Base-by-base conservation (phyloP, 64 coral and sea anemone genomes). In the Anthopleura sola region DNA sequence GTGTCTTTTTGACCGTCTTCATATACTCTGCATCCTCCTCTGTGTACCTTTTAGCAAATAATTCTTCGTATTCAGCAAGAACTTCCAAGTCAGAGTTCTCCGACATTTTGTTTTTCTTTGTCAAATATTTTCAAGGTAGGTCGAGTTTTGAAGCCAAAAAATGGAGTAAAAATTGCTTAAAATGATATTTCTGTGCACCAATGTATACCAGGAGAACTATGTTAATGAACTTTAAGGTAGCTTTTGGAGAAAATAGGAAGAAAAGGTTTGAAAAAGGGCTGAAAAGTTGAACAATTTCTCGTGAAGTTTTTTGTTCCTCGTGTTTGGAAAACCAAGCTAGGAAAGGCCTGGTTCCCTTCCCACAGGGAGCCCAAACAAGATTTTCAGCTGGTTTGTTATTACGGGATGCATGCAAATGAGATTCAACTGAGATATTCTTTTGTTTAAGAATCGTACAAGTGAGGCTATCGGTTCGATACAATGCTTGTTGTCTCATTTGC, bases 41-140 rank as follows among this genome's bases (percentile, higher is more conserved):
- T 31, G 95, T 91, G 49, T 91, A 98, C 19, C 95, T 92, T 18
- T 98, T 93, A 0, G 95, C 76, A 86, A 98, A 98, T 53, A 98
- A 83, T 66, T 93, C 89, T 40, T 98, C 93, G 49, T 89, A 93
- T 78, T 87, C 49, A 5, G 89, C 84, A 37, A 98, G 3, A 21
- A 74, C 75, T 84, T 93, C 91, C 66, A 71, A 34, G 1, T 28
- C 11, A 71, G 66, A 33, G 14, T 29, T 32, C 29, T 71, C 66
- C 9, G 66, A 32, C 66, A 71, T 71, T 1, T 31, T 34, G 28
- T 34, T 71, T 71, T 24, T 23, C 0, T 20, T 32, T 17, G 60
- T 11, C 24, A 26, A 71, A 34, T 29, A 32, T 31, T n/a, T 62
- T 26, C 58, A 6, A n/a, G 24, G 11, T 5, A 8, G 16, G 58